Evolutionary conservation across 2,888 invertebrate species (phyloP).

Genomic region (Drosophila aldrichi): DNA sequence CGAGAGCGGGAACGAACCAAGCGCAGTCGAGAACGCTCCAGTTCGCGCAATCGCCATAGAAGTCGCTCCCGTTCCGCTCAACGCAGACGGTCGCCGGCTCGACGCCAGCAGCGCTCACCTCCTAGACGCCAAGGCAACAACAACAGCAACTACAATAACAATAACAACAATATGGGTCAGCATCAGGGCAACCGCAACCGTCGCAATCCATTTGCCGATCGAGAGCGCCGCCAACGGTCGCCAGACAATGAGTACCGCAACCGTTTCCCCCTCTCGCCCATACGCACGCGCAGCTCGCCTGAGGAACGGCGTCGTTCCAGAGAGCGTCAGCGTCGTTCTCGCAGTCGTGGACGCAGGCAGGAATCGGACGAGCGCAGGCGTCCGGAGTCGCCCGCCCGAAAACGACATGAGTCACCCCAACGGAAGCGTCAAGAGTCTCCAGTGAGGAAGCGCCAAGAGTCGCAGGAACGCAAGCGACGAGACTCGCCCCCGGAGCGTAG

Average conservation of each 20-base stretch:
- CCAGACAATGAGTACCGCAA: slow-evolving; percentile 80
- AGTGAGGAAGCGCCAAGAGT: slow-evolving; percentile 24
- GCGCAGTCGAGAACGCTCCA: slow-evolving; percentile 58
- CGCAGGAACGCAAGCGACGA: slow-evolving; percentile 40
- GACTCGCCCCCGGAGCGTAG: slow-evolving; percentile 47
- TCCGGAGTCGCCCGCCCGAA: slow-evolving; percentile 13
- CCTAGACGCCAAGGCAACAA: slow-evolving; percentile 62
- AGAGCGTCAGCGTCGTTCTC: slow-evolving; percentile 60
- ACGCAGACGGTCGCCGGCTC: slow-evolving; percentile 72
- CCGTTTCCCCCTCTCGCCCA: slow-evolving; percentile 81
- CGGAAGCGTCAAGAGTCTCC: slow-evolving; percentile 43
- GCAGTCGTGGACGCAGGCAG: slow-evolving; percentile 58
- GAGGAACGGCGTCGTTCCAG: slow-evolving; percentile 70
- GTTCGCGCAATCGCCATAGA: slow-evolving; percentile 56
- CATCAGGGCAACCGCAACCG: slow-evolving; percentile 63
- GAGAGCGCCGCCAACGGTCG: slow-evolving; percentile 81
- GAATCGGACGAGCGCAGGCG: slow-evolving; percentile 42
- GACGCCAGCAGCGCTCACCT: slow-evolving; percentile 81
- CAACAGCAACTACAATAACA: slow-evolving; percentile 12
- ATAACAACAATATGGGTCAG: slow-evolving; percentile 24
- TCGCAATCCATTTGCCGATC: slow-evolving; percentile 82
- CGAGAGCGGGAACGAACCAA: slow-evolving; percentile 40
- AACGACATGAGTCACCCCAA: slow-evolving; percentile 39
- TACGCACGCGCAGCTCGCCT: slow-evolving; percentile 74
- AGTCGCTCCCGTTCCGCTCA: slow-evolving; percentile 62